These are phyloP conservation scores for Oscheius myriophilus DNA, from an alignment of 2,888 invertebrate species.

Conservation along the genomic window DNA sequence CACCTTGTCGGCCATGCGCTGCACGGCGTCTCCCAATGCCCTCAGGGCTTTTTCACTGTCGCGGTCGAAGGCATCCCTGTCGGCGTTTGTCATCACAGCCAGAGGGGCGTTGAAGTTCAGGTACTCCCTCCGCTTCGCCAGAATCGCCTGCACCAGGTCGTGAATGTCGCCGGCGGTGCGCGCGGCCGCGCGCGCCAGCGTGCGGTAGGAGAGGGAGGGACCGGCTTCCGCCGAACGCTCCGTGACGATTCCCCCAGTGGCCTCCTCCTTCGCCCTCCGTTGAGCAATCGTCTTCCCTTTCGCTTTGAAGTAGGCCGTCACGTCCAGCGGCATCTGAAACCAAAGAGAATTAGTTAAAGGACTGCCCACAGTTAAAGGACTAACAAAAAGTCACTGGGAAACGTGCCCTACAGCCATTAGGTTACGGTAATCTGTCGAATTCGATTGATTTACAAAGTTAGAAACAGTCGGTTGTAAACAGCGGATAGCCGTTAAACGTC, in stretches of 20 bases:
- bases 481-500: background rate
- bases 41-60: constrained; percentile 22
- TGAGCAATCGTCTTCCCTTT: constrained; percentile 20
- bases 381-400: background rate
- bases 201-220: constrained; percentile 17
- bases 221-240: background rate
- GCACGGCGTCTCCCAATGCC: background rate
- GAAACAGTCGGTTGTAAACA: background rate
- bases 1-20: constrained; percentile 1
- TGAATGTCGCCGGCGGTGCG: constrained; percentile 3
- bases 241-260: background rate
- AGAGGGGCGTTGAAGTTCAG: constrained; percentile 25
- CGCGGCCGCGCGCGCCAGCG: background rate
- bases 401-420: background rate
- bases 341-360: no score
- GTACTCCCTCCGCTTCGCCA: constrained; percentile 22
- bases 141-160: constrained; percentile 5
- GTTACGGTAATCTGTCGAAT: background rate
- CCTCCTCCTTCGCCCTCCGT: constrained; percentile 5
- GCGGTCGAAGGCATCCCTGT: constrained; percentile 27
- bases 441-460: background rate
- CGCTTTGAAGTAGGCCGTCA: constrained; percentile 31
- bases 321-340: constrained; percentile 28
- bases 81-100: constrained; percentile 17
- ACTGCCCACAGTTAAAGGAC: no score